Base-by-base conservation (phyloP, 2,888 invertebrate species). In the Apotomis capreana region DNA sequence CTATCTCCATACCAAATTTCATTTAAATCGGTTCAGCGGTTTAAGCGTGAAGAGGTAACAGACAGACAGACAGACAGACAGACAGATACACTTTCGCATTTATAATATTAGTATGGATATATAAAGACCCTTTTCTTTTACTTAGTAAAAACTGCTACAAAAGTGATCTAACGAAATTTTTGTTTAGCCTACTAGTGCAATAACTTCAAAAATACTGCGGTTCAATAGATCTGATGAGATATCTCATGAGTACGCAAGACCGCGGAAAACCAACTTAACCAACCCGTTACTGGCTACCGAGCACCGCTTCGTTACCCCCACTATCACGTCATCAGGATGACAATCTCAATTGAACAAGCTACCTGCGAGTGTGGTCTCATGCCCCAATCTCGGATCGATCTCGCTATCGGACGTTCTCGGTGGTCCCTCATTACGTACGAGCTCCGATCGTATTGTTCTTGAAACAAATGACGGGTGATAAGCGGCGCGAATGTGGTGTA, bases 291-390 rank as follows among this genome's bases (percentile, higher is more conserved):
- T 81, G 58, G 90, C 91, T 91, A 91, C 91, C 82, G 82, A 85
- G 89, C 88, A 84, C 87, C 87, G 89, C 90, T 92, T 92, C 92
- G 92, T 93, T 92, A 92, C 88, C 83, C 77, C 78, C 74, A 76
- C 84, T 91, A 92, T 92, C 92, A 87, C 88, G 85, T 90, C 89
- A 84, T 82, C 82, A 87, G 87, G 92, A 93, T 92, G 93, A 93
- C 93, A 93, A 93, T 93, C 93, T 89, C 86, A 89, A 91, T 93
- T 90, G 90, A 92, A 91, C 92, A 81, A 86, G 88, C 92, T 92
- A 91, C 92, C 91, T 91, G 91, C 87, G 84, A 87, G 84, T 93
- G 93, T 93, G 93, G 93, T 92, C 92, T 87, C 83, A 82, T 84
- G 82, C 88, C 85, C 84, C 89, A 90, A 92, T 92, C 91, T 89